These are phyloP conservation scores for Alitta virens DNA, from an alignment of 2,888 invertebrate genomes.

Conservation along the genomic window DNA sequence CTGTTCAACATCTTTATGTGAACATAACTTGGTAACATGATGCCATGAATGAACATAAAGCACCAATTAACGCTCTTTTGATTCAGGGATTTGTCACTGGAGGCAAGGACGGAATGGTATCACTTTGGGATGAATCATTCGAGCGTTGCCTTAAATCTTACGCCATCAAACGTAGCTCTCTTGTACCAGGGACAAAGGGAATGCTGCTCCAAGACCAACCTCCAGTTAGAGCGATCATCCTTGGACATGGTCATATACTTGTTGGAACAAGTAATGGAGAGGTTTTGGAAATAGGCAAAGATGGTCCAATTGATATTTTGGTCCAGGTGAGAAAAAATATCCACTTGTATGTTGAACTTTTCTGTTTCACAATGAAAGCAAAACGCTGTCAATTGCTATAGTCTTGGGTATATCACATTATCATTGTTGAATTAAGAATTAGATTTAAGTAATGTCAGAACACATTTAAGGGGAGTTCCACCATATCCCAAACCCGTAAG, in stretches of 20 bases:
- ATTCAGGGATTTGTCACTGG: slow-evolving; percentile 57
- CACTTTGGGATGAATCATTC: slow-evolving; percentile 57
- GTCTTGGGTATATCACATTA: too few relatives aligned
- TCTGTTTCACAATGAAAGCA: too few relatives aligned
- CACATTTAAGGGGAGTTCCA: too few relatives aligned
- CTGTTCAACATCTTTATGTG: too few relatives aligned
- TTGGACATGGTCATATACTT: slow-evolving; percentile 55
- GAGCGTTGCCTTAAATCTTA: slow-evolving; percentile 55
- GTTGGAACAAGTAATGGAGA: slow-evolving; percentile 58
- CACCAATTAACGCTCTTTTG: too few relatives aligned
- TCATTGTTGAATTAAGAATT: too few relatives aligned
- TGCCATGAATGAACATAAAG: too few relatives aligned
- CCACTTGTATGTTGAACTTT: too few relatives aligned
- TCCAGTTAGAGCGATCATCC: slow-evolving; percentile 51
- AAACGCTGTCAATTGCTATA: too few relatives aligned
- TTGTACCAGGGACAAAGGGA: slow-evolving; percentile 42
- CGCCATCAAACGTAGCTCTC: slow-evolving; percentile 46
- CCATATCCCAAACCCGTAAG: too few relatives aligned
- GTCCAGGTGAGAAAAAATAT: slow-evolving; percentile 51
- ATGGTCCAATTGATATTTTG: slow-evolving; percentile 51
- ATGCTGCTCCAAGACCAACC: slow-evolving; percentile 48
- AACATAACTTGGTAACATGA: too few relatives aligned
- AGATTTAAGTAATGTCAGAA: too few relatives aligned
- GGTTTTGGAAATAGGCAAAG: slow-evolving; percentile 55
- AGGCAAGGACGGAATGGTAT: slow-evolving; percentile 58